Conservation (phyloP, 2,113 vertebrate species). For the Orycteropus afer region DNA sequence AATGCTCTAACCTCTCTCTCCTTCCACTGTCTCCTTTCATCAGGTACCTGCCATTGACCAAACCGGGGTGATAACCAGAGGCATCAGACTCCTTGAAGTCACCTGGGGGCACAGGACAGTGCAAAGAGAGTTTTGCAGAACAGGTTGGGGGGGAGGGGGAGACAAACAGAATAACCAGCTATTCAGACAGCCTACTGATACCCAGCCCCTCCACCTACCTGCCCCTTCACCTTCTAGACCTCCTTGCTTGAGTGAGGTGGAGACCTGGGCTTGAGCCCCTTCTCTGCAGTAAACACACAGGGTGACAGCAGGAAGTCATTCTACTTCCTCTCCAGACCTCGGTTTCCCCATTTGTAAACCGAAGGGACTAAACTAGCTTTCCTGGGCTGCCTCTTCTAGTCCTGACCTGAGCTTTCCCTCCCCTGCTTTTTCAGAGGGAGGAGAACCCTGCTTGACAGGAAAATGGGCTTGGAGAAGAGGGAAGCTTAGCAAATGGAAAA, state of each 20-base stretch:
- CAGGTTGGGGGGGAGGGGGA: neutral
- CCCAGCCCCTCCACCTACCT: neutral
- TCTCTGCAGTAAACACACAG: neutral
- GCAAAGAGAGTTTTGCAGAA: neutral
- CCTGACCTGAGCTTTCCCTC: neutral
- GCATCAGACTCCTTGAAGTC: neutral
- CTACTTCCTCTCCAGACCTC: too few species aligned
- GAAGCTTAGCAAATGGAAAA: conserved; percentile 63
- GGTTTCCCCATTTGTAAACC: neutral
- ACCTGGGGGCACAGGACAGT: neutral
- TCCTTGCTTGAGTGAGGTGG: fast-evolving
- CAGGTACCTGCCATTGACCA: neutral
- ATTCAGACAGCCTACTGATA: neutral
- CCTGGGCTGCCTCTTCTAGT: neutral
- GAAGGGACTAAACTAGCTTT: neutral
- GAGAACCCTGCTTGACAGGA: neutral
- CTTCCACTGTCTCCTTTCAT: neutral
- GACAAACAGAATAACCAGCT: neutral
- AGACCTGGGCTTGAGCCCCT: neutral
- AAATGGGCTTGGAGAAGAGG: conserved; percentile 21
- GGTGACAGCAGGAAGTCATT: neutral
- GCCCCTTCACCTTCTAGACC: neutral
- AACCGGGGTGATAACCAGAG: neutral
- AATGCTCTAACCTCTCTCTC: too few species aligned
- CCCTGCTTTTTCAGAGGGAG: neutral